Percentiles rank a stretch among this genome's conserved stretches.
Conservation (phyloP, 2,113 vertebrate genomes). For the Sterna hirundo region DNA sequence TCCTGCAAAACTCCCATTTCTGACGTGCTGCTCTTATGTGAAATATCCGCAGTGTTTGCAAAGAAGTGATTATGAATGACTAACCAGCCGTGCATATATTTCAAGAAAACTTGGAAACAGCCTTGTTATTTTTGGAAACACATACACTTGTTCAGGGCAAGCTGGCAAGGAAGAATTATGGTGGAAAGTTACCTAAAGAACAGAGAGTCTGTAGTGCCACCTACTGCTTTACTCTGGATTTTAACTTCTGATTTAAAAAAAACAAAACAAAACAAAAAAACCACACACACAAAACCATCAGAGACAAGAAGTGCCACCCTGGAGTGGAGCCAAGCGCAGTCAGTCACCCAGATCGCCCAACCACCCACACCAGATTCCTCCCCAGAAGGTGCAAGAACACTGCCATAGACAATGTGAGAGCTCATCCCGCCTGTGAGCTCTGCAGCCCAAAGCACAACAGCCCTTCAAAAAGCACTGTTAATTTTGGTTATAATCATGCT, state of each 20-base stretch:
- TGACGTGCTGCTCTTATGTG: conserved; percentile 59
- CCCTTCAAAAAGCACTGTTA: background rate
- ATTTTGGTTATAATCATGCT: background rate
- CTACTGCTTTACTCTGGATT: conserved; percentile 61
- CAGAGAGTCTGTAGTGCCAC: conserved; percentile 75
- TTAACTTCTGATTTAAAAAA: background rate
- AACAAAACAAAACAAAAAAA: background rate
- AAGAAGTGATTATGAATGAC: conserved; percentile 75
- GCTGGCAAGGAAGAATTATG: conserved; percentile 12
- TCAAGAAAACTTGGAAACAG: conserved; percentile 74
- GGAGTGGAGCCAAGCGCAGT: background rate
- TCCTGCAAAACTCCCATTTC: conserved; percentile 61
- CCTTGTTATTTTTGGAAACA: conserved; percentile 75
- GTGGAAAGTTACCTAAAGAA: conserved; percentile 34
- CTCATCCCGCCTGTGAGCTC: background rate
- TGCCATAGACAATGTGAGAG: background rate
- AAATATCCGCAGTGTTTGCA: conserved; percentile 63
- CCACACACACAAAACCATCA: background rate
- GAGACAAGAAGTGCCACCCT: background rate
- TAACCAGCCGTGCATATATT: conserved; percentile 71
- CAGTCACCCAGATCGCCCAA: background rate
- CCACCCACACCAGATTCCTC: background rate
- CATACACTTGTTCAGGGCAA: conserved; percentile 56
- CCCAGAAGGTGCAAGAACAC: background rate
- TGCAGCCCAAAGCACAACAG: background rate